phyloP scores from a whole-genome alignment of 2,113 vertebrate species.

The Zapornia atra region DNA sequence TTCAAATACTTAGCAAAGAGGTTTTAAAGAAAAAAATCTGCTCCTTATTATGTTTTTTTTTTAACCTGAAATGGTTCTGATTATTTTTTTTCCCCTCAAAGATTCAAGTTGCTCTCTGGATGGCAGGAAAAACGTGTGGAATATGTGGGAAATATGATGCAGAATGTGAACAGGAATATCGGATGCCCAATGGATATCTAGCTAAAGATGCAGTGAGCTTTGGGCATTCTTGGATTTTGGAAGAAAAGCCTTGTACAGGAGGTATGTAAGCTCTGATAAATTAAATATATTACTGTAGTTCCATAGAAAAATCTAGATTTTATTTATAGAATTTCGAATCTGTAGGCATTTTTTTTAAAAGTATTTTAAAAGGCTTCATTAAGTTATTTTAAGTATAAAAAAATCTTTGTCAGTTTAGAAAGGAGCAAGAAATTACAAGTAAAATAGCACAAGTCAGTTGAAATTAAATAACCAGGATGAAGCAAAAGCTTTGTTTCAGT shows the following conservation, averaged over 20 bases:
- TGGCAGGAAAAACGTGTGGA: constrained; percentile 81
- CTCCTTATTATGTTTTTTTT: not conserved
- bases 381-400: not conserved
- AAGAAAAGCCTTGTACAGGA: constrained; percentile 74
- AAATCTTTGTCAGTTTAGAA: not conserved
- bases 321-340: not conserved
- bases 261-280: constrained; percentile 27
- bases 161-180: constrained; percentile 74
- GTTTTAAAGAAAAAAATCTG: not conserved
- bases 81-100: not conserved
- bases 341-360: not conserved
- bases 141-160: constrained; percentile 82
- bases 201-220: constrained; percentile 73
- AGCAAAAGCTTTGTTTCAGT: not conserved
- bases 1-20: not conserved
- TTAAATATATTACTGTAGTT: not conserved
- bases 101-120: constrained; percentile 73
- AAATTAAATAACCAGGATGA: not conserved
- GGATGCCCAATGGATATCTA: constrained; percentile 72
- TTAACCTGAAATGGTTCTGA: not conserved
- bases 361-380: not conserved
- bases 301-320: not conserved
- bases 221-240: constrained; percentile 80
- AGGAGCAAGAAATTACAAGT: not conserved
- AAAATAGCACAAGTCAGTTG: not conserved